Evolutionary conservation across 35 echinoderm and acorn worm species (phyloP), one percentile per base, ranked within the genome.

Genomic region (Chiridota heheva): DNA sequence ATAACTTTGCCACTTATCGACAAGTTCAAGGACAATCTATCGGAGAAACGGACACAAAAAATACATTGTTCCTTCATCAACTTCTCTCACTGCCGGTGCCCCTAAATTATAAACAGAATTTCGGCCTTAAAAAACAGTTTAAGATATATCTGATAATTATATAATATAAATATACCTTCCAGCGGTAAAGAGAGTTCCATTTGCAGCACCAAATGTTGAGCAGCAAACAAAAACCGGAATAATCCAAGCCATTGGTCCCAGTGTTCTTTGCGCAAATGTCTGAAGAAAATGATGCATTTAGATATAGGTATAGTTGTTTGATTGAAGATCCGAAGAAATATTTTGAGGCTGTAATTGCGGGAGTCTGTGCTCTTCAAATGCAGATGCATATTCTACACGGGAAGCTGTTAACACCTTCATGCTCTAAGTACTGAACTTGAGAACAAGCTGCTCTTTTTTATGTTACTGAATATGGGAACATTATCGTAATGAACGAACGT

Each of bases 151-250:
- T 42, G 42, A 7, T 71, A 12, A 16, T 71, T 15, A 7, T 40
- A 71, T 13, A 39, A 15, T 7, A 7, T 1, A 34, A 20, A n/a
- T 3, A 20, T 89, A 90, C 87, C 87, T 77, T 63, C 79, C 81
- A 0, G 81, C 59, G 5, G 42, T 35, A 36, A 90, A 84, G 40
- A 73, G 31, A 36, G 53, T 35, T 35, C 79, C 87, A 42, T 90
- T 90, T n/a, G 69, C 80, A 31, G 87, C 80, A 32, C 87, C 80
- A 35, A 90, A 90, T 26, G 87, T 90, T 5, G 87, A 90, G 7
- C 33, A 48, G 20, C 69, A 69, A 7, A 90, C 87, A 24, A 49
- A 66, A 18, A 90, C 42, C 12, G 87, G 80, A 6, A 90, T 90
- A 5, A 83, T 42, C 87, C 79, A 90, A 53, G 87, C 39, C 70